These are phyloP conservation scores for Numenius arquata DNA, from an alignment of 2,113 vertebrate genomes.

Conservation along the genomic window DNA sequence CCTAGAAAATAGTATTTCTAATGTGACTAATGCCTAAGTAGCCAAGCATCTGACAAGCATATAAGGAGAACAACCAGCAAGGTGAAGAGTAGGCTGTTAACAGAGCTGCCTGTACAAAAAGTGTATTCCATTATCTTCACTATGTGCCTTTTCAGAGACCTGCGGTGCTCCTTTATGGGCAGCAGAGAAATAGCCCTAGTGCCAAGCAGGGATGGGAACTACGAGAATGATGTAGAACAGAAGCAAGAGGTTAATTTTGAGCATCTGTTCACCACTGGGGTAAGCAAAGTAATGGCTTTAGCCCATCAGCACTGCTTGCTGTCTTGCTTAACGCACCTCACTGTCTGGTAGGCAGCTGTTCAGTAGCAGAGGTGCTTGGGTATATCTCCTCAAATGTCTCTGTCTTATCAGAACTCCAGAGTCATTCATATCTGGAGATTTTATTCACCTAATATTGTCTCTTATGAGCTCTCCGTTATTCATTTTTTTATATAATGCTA, in stretches of 20 bases:
- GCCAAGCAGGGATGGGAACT: background rate
- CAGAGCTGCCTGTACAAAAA: background rate
- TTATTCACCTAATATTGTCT: background rate
- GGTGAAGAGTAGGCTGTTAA: background rate
- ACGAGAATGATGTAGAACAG: background rate
- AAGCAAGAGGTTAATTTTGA: slow-evolving; percentile 33
- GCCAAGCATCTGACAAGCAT: slow-evolving; percentile 20
- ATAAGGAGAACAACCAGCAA: slow-evolving; percentile 59
- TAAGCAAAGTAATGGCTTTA: background rate
- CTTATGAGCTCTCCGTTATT: background rate
- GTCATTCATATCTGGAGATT: background rate
- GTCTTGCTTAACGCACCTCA: background rate
- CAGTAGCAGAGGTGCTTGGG: background rate
- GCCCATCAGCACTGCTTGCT: background rate
- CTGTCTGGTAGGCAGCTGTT: background rate
- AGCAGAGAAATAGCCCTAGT: background rate
- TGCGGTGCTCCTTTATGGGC: background rate
- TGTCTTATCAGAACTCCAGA: background rate
- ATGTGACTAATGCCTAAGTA: background rate
- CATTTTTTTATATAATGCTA: slow-evolving; percentile 6
- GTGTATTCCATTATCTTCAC: slow-evolving; percentile 5
- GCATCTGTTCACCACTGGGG: background rate
- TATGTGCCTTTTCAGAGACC: slow-evolving; percentile 65
- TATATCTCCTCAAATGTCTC: background rate
- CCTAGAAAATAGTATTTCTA: background rate